Conservation (phyloP, 2,888 invertebrate species). For the Drosophila kuntzei region DNA sequence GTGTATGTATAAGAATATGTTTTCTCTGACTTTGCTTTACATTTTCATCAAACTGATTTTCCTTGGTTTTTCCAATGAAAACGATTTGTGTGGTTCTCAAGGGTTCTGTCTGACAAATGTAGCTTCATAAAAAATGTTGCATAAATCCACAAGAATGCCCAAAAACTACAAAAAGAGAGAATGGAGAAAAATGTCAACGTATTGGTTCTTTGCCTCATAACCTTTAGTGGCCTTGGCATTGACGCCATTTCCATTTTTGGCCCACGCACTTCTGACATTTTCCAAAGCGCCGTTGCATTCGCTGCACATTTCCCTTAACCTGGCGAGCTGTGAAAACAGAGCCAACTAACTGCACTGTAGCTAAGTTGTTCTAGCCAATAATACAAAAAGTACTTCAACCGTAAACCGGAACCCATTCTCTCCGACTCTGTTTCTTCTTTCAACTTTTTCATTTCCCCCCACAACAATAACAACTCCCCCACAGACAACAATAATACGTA, state of each 20-base stretch:
- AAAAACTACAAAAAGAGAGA: constrained; percentile 1
- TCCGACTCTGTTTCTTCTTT: background rate
- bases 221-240: constrained; percentile 52
- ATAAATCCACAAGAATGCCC: constrained; percentile 31
- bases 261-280: constrained; percentile 73
- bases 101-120: constrained; percentile 46
- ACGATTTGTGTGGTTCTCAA: constrained; percentile 55
- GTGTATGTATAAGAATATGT: constrained; percentile 37
- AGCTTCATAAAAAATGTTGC: constrained; percentile 31
- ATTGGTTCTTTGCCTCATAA: constrained; percentile 44
- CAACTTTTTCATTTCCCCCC: background rate
- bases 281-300: constrained; percentile 44
- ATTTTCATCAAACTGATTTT: constrained; percentile 17
- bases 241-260: constrained; percentile 8
- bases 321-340: constrained; percentile 1
- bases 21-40: constrained; percentile 28
- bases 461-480: constrained; percentile 18
- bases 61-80: constrained; percentile 32
- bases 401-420: background rate
- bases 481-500: constrained; percentile 16
- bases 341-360: constrained; percentile 19
- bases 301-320: constrained; percentile 10
- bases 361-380: constrained; percentile 29
- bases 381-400: constrained; percentile 16
- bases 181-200: constrained; percentile 35